Percentiles rank a stretch among this genome's conserved stretches.
Conservation (phyloP, 2,797 vertebrate genomes). For the Sebastes variabilis region DNA sequence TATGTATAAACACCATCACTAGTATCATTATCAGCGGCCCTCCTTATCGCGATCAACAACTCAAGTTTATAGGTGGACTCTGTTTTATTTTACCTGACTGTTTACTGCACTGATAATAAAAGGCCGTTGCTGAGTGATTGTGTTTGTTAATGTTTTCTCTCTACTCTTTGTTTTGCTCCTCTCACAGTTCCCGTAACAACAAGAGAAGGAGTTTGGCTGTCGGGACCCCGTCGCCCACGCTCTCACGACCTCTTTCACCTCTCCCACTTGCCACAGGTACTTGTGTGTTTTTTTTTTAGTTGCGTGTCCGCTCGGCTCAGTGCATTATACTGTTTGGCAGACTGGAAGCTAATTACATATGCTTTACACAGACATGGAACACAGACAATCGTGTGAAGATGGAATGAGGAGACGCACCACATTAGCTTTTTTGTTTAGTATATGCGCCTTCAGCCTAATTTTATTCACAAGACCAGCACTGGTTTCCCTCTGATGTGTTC, state of each 20-base stretch:
- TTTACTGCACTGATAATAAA: conserved; percentile 21
- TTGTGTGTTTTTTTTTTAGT: background rate
- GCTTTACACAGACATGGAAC: background rate
- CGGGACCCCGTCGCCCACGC: conserved; percentile 91
- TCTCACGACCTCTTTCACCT: conserved; percentile 92
- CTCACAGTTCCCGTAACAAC: conserved; percentile 88
- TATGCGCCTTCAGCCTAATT: conserved; percentile 1
- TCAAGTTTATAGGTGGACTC: background rate
- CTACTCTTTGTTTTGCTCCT: conserved; percentile 12
- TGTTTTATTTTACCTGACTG: background rate
- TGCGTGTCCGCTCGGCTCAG: background rate
- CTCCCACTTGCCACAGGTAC: conserved; percentile 92
- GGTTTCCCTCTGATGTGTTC: conserved; percentile 3
- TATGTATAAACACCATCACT: conserved; percentile 7
- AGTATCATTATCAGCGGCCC: background rate
- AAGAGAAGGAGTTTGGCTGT: conserved; percentile 92
- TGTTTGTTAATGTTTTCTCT: conserved; percentile 24
- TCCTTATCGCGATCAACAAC: background rate
- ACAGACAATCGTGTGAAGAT: background rate
- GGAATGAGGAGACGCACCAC: background rate
- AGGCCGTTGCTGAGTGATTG: background rate
- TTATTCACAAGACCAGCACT: conserved; percentile 38
- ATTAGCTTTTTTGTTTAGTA: background rate
- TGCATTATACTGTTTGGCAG: background rate
- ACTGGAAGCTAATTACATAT: background rate